These are phyloP conservation scores for Coregonus clupeaformis DNA, from an alignment of 2,113 vertebrate species.

Conservation along the genomic window DNA sequence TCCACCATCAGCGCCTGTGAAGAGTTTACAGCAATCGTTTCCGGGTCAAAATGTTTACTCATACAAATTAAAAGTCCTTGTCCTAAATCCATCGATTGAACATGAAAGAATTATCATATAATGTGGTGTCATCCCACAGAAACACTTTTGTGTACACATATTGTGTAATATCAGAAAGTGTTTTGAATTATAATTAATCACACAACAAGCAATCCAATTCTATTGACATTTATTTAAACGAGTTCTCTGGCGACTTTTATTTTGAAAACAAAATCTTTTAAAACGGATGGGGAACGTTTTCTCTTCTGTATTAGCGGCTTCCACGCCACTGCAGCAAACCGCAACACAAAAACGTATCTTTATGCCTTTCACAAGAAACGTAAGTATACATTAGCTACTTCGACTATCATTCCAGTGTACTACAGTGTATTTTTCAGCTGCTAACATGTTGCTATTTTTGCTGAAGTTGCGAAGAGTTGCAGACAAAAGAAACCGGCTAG, in stretches of 20 bases:
- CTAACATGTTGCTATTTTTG: rapidly evolving
- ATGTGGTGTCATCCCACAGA: background rate
- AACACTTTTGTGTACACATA: background rate
- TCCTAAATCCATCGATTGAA: background rate
- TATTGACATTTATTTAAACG: background rate
- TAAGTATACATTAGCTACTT: background rate
- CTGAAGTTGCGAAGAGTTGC: background rate
- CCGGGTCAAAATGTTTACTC: background rate
- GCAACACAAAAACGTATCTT: slow-evolving; percentile 1
- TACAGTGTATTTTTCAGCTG: background rate
- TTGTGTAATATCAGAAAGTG: background rate
- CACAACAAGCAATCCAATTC: background rate
- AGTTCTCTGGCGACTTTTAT: slow-evolving; percentile 26
- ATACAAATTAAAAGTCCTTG: background rate
- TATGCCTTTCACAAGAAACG: background rate
- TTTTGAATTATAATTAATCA: background rate
- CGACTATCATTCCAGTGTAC: too few species aligned
- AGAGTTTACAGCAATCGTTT: background rate
- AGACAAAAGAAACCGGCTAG: background rate
- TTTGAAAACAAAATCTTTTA: slow-evolving; percentile 19
- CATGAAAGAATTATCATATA: background rate
- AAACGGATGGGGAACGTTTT: background rate
- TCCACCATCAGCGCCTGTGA: background rate
- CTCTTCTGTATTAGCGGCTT: background rate
- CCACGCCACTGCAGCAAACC: slow-evolving; percentile 4